Percentiles rank a stretch among this genome's conserved stretches.
Evolutionary conservation across 2,888 invertebrate species (phyloP).

Genomic region (Nipponacmea schrenckii): DNA sequence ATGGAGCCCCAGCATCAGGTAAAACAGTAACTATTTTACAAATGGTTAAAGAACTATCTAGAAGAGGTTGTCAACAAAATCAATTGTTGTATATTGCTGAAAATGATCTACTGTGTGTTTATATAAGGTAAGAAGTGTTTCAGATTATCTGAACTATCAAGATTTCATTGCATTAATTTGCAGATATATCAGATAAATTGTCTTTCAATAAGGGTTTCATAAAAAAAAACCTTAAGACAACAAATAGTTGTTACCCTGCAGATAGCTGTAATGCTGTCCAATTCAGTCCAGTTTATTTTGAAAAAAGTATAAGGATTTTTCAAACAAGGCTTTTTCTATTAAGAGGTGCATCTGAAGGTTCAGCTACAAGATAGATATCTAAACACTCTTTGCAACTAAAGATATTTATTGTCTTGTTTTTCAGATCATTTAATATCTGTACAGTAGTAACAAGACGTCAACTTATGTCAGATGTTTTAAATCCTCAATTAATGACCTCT

Average conservation of each 20-base stretch:
- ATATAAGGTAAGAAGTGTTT: constrained; percentile 41
- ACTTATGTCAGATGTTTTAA: constrained; percentile 36
- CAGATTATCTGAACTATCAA: not conserved
- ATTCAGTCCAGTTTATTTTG: not conserved
- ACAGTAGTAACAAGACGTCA: constrained; percentile 41
- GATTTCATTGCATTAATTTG: too few relatives aligned
- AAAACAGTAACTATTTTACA: constrained; percentile 53
- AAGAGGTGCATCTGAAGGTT: too few relatives aligned
- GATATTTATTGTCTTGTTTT: constrained; percentile 13
- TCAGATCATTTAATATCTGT: constrained; percentile 48
- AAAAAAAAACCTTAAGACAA: not conserved
- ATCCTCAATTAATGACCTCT: constrained; percentile 15
- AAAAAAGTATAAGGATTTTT: not conserved
- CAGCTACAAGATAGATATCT: too few relatives aligned
- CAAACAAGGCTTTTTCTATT: too few relatives aligned
- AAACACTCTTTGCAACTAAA: too few relatives aligned
- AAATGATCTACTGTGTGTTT: constrained; percentile 50
- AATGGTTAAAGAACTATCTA: constrained; percentile 45
- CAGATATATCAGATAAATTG: too few relatives aligned
- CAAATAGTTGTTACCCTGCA: not conserved
- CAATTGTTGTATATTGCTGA: constrained; percentile 53
- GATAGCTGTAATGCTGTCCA: not conserved
- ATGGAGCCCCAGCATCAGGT: constrained; percentile 54
- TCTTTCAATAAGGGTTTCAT: too few relatives aligned
- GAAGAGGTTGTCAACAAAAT: constrained; percentile 39